phyloP scores from a whole-genome alignment of 2,113 vertebrate species.

The Lasiurus borealis region DNA sequence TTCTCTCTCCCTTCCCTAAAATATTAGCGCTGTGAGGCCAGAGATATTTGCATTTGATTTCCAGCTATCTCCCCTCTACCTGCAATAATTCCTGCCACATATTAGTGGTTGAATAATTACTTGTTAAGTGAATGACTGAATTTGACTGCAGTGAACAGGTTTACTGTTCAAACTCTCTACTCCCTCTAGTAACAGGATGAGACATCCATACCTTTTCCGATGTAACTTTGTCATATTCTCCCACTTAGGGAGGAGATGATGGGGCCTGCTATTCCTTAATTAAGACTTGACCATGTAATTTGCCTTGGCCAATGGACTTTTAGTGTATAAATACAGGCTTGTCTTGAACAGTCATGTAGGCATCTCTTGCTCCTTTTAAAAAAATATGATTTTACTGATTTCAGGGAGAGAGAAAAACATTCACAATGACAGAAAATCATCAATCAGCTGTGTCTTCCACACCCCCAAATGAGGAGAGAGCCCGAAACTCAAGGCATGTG shows the following conservation, averaged over 20 bases:
- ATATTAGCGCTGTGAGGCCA: neutral
- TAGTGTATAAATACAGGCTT: neutral
- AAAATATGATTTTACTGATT: no score
- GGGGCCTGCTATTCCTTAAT: neutral
- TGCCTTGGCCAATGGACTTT: neutral
- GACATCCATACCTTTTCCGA: accelerated
- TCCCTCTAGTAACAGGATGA: neutral
- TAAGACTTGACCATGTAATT: neutral
- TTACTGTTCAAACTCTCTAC: neutral
- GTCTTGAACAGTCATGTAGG: neutral
- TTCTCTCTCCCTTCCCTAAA: neutral
- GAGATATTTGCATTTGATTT: neutral
- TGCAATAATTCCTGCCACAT: neutral
- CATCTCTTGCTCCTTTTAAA: no score
- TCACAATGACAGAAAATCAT: no score
- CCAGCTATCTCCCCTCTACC: neutral
- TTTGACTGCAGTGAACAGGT: neutral
- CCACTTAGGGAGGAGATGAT: neutral
- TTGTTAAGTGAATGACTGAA: neutral
- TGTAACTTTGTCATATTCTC: neutral
- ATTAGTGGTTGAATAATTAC: neutral
- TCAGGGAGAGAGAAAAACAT: no score
- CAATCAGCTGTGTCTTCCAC: no score
- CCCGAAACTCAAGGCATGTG: no score
- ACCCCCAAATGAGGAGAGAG: no score